These are phyloP conservation scores for Endomychus coccineus DNA, from an alignment of 2,888 invertebrate species.

Conservation along the genomic window DNA sequence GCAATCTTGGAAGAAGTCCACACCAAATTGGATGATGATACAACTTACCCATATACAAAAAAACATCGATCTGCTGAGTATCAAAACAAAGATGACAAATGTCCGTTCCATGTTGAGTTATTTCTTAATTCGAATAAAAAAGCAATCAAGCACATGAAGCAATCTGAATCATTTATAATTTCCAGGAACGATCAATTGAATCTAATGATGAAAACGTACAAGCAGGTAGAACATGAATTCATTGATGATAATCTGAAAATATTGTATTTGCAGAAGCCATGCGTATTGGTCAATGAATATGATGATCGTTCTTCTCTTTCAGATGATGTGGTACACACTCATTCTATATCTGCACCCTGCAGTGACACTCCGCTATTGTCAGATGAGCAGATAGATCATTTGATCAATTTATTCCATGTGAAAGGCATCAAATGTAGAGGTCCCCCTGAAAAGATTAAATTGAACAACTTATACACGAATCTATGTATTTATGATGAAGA, in stretches of 20 bases:
- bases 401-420: slow-evolving; percentile 8
- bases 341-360: slow-evolving; percentile 3
- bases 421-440: slow-evolving; percentile 3
- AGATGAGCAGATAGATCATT: slow-evolving; percentile 6
- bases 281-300: not conserved
- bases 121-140: not conserved
- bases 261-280: slow-evolving; percentile 18
- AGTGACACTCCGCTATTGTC: slow-evolving; percentile 6
- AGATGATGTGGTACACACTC: slow-evolving; percentile 8
- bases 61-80: not conserved
- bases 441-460: no score
- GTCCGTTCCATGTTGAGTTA: slow-evolving; percentile 7
- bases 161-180: slow-evolving; percentile 12
- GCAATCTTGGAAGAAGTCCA: slow-evolving; percentile 25
- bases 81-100: not conserved
- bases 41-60: not conserved
- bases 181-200: slow-evolving; percentile 24
- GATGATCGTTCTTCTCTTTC: not conserved
- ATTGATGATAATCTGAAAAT: slow-evolving; percentile 19
- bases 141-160: not conserved
- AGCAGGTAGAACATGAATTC: slow-evolving; percentile 19
- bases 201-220: slow-evolving; percentile 24
- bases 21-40: slow-evolving; percentile 11
- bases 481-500: slow-evolving; percentile 1
- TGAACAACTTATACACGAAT: slow-evolving; percentile 7